A percentile compares a stretch with the other conserved stretches of the same genome.
Evolutionary conservation across 2,113 vertebrate genomes (phyloP).

Genomic region (Cephalophus harveyi): DNA sequence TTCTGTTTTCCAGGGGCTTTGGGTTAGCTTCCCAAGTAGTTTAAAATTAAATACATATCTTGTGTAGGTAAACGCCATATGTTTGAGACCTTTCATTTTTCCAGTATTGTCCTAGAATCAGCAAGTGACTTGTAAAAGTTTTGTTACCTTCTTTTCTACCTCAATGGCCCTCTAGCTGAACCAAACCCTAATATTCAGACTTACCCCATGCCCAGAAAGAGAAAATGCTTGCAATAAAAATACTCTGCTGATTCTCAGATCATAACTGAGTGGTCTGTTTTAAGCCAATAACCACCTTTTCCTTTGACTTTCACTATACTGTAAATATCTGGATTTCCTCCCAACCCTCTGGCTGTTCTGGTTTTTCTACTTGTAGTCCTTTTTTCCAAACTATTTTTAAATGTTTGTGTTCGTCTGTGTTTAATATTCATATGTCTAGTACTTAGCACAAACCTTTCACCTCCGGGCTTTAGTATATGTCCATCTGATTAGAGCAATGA

Average conservation of each 20-base stretch:
- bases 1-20: neutral
- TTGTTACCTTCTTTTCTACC: neutral
- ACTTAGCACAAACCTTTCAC: neutral
- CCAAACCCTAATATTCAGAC: neutral
- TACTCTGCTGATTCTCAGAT: neutral
- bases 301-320: neutral
- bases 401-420: neutral
- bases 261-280: neutral
- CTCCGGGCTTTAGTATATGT: neutral
- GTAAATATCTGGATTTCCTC: neutral
- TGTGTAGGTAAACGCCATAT: neutral
- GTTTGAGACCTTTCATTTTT: neutral
- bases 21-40: neutral
- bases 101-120: neutral
- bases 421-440: neutral
- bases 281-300: neutral
- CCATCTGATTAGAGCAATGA: neutral
- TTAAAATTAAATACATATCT: neutral
- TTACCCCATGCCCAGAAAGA: neutral
- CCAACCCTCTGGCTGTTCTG: neutral
- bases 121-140: neutral
- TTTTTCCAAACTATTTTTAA: neutral
- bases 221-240: conserved; percentile 2
- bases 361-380: neutral
- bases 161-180: neutral